Base-by-base conservation (phyloP, 2,113 vertebrate genomes). In the Lepidothrix coronata region DNA sequence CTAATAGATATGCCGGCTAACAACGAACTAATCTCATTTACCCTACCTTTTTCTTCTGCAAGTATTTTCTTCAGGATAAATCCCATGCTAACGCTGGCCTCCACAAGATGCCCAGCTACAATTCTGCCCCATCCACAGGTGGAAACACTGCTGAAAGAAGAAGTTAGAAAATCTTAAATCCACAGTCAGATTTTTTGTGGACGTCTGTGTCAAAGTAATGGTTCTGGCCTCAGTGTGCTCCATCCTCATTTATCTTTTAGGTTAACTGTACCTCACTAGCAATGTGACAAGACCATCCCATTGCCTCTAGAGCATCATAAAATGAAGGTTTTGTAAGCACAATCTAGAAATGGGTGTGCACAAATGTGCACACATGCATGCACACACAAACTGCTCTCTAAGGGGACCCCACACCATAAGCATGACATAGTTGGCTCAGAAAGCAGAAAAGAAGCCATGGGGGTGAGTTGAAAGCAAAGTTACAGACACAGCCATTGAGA, bases 41-140 rank as follows among this genome's bases (percentile, higher is more conserved):
- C 31, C 85, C 24, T 96, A 96, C 94, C 88, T 95, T 95, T 84
- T 85, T 63, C 46, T 48, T 86, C 41, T 22, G 41, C 33, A 79
- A 92, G 37, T 73, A 49, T 86, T 66, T 79, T 74, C 68, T 66
- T 91, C 70, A 76, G 33, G 28, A 66, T 43, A 84, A 79, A 81
- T 78, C 68, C 48, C 0, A 4, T 4, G 2, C 54, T 79, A 91
- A 92, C 91, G 51, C 24, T 6, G 44, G 33, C 43, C 24, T 91
- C 54, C 20, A 83, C 46, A 54, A 71, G 77, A 48, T 22, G 20
- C 58, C 41, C 11, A 4, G 73, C 11, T 62, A 41, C 52, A 46
- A n/a, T 91, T 51, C 62, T 6, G 1, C 43, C 41, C 49, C 62
- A 82, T 84, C 31, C 80, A 76, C 83, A 88, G 74, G 44, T 76